Evolutionary conservation across 2,888 invertebrate species (phyloP).

Genomic region (Sympetrum striolatum): DNA sequence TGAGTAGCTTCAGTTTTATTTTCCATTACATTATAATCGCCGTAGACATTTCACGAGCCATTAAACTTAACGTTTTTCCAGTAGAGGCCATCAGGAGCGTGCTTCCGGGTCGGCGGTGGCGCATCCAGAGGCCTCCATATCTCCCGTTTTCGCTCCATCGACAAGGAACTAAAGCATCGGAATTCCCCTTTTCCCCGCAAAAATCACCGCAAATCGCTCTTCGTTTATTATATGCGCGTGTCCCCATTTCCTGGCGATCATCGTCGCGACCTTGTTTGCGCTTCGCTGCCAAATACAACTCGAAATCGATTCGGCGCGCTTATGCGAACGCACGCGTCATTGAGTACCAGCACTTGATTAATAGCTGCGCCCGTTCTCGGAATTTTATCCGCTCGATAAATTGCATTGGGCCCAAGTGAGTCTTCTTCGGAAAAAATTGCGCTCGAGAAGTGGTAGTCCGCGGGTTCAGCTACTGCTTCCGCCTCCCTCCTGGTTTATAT

Average conservation of each 20-base stretch:
- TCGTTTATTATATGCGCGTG: background rate
- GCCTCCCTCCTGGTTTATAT: too few species aligned
- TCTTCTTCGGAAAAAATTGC: too few species aligned
- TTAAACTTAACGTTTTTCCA: background rate
- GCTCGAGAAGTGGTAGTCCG: too few species aligned
- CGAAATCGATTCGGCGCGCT: background rate
- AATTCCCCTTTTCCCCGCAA: background rate
- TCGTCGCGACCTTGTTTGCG: background rate
- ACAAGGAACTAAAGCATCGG: slow-evolving; percentile 28
- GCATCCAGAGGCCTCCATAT: background rate
- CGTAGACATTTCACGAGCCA: slow-evolving; percentile 9
- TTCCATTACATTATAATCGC: background rate
- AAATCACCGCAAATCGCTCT: background rate
- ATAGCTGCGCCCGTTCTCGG: background rate
- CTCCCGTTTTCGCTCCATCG: slow-evolving; percentile 24
- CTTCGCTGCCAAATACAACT: background rate
- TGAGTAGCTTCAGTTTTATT: background rate
- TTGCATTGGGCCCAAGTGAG: too few species aligned
- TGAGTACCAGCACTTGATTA: background rate
- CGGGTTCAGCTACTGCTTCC: too few species aligned
- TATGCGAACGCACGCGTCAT: background rate
- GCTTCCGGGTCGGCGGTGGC: background rate
- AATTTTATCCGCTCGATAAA: too few species aligned
- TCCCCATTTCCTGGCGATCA: background rate
- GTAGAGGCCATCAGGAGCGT: background rate